Conservation (phyloP, 2,888 invertebrate species). For the Barypeithes pellucidus region DNA sequence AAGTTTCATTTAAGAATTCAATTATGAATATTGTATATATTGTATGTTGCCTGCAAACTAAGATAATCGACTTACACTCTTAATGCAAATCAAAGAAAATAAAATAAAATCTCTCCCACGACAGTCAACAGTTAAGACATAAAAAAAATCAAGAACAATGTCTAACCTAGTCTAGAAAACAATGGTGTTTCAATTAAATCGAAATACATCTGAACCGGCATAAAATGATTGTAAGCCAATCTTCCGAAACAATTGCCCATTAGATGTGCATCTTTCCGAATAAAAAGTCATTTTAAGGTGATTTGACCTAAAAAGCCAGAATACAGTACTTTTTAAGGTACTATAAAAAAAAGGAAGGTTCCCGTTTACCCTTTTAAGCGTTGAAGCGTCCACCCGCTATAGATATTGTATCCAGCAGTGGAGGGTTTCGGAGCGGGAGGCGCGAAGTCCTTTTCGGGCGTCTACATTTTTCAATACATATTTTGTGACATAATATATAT, state of each 20-base stretch:
- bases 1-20: too few relatives aligned
- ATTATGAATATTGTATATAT: too few relatives aligned
- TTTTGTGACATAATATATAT: too few relatives aligned
- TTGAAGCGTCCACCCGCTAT: too few relatives aligned
- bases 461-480: too few relatives aligned
- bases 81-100: slow-evolving; percentile 18
- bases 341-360: too few relatives aligned
- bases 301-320: slow-evolving; percentile 17
- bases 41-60: not conserved
- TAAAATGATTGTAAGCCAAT: slow-evolving; percentile 40
- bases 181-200: slow-evolving; percentile 48
- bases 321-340: too few relatives aligned
- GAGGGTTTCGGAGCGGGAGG: too few relatives aligned
- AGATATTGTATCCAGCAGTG: too few relatives aligned
- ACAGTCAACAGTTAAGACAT: slow-evolving; percentile 37
- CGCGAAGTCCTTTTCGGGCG: too few relatives aligned
- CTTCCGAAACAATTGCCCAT: slow-evolving; percentile 44
- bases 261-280: slow-evolving; percentile 34
- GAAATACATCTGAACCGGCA: slow-evolving; percentile 42
- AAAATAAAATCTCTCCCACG: slow-evolving; percentile 31
- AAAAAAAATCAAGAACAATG: slow-evolving; percentile 42
- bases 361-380: too few relatives aligned
- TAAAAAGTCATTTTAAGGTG: slow-evolving; percentile 26
- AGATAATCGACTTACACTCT: slow-evolving; percentile 19
- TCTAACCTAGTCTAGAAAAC: slow-evolving; percentile 39